These are phyloP conservation scores for Physella acuta DNA, from an alignment of 1,140 invertebrate species.

Conservation along the genomic window DNA sequence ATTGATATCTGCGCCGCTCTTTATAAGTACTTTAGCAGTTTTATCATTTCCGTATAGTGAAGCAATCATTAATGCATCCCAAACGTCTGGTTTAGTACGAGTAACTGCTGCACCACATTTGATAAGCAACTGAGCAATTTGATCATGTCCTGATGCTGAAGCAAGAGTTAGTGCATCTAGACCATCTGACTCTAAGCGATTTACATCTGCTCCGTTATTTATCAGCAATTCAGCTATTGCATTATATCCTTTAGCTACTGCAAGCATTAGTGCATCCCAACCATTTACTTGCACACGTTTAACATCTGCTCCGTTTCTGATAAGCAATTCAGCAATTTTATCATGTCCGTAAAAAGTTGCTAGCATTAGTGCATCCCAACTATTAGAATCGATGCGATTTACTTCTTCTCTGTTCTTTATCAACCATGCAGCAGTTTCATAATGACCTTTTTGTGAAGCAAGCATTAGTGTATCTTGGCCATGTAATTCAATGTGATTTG, in stretches of 20 bases:
- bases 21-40: too few species aligned
- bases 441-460: conserved; percentile 16
- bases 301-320: background rate
- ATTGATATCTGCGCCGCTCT: too few species aligned
- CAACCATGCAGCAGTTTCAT: conserved; percentile 14
- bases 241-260: too few species aligned
- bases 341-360: conserved; percentile 19
- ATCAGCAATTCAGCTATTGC: too few species aligned
- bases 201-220: too few species aligned
- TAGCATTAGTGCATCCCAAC: background rate
- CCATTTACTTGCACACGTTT: background rate
- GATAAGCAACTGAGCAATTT: conserved; percentile 19
- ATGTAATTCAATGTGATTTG: background rate
- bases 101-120: too few species aligned
- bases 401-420: conserved; percentile 22
- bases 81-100: too few species aligned
- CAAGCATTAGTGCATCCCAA: too few species aligned
- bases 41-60: too few species aligned
- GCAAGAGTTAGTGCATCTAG: background rate
- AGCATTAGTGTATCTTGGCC: background rate
- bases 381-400: conserved; percentile 23
- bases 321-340: background rate
- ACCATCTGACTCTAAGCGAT: too few species aligned
- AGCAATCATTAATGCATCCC: too few species aligned
- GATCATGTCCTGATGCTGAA: background rate